Conservation (phyloP, 2,888 invertebrate genomes). For the Ptilodon capucinus region DNA sequence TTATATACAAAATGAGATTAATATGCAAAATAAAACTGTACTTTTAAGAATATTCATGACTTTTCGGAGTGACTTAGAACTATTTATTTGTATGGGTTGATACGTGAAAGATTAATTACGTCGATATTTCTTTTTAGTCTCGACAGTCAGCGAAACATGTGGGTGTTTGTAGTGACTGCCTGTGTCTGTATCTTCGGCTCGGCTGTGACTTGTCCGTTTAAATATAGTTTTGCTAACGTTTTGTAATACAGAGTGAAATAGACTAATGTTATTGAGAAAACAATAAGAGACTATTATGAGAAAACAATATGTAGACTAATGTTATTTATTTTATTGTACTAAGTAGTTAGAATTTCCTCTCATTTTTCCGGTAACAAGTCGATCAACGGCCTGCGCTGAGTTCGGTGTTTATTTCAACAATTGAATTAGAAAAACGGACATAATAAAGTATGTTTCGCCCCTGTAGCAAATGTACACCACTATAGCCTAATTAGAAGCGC, state of each 20-base stretch:
- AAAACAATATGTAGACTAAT: too few species aligned
- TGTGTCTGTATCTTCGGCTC: conserved; percentile 1
- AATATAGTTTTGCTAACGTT: neutral
- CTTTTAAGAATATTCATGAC: neutral
- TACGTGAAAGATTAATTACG: conserved; percentile 19
- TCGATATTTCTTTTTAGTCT: conserved; percentile 15
- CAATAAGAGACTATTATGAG: too few species aligned
- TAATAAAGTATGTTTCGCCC: too few species aligned
- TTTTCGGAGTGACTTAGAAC: conserved; percentile 5
- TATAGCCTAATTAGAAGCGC: too few species aligned
- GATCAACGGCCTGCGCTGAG: too few species aligned
- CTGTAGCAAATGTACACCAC: too few species aligned
- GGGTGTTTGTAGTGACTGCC: conserved; percentile 16
- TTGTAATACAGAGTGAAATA: neutral
- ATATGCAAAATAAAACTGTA: neutral
- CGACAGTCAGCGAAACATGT: conserved; percentile 9
- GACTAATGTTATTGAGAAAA: neutral
- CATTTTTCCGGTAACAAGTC: too few species aligned
- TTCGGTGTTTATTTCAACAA: too few species aligned
- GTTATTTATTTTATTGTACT: neutral
- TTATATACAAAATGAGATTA: too few species aligned
- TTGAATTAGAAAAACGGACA: too few species aligned
- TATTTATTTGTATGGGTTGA: conserved; percentile 11
- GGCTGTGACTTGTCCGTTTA: neutral
- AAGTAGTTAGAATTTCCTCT: neutral